Evolutionary conservation across 2,888 invertebrate species (phyloP), one percentile per base, ranked within the genome.

Genomic region (Eristalinus sepulchralis): DNA sequence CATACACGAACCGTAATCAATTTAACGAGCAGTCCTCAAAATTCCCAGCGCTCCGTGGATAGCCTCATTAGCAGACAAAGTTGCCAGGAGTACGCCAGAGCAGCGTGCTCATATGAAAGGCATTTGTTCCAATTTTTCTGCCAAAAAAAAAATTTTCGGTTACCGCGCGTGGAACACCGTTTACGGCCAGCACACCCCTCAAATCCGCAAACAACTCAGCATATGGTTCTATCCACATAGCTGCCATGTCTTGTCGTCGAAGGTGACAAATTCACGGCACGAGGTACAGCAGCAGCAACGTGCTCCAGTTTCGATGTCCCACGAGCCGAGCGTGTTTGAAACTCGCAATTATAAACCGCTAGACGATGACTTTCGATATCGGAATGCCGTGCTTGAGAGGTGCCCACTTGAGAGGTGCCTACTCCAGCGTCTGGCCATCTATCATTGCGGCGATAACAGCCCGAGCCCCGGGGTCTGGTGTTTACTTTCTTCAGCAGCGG

Each of bases 211-310:
- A n/a, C 17, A 31, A 9, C 34, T 17, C 22, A 24, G 27, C 24
- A 22, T 31, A 33, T 8, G 33, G 53, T 47, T 76, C 64, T 27
- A 47, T 17, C 55, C 17, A 22, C 72, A 53, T n/a, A 39, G 27
- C 57, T 79, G 13, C 47, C 9, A 62, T 5, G 66, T 24, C 31
- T n/a, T 68, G 2, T 33, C 39, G 47, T 57, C 34, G 59, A 66
- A 67, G 33, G 80, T 81, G 76, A 84, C 81, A 71, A 81, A 84
- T 84, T 84, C 71, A 81, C 60, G 81, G 81, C 84, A 84, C 81
- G 84, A 81, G 84, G 17, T 72, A 81, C 57, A 79, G 75, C 66
- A 75, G 80, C 78, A 39, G 68, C 80, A 67, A 57, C 39, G 10
- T 68, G 76, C 76, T 67, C 84, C 62, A 81, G 84, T 81, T 81